These are phyloP conservation scores for Anas georgica DNA, from an alignment of 2,797 vertebrate genomes.

Conservation along the genomic window DNA sequence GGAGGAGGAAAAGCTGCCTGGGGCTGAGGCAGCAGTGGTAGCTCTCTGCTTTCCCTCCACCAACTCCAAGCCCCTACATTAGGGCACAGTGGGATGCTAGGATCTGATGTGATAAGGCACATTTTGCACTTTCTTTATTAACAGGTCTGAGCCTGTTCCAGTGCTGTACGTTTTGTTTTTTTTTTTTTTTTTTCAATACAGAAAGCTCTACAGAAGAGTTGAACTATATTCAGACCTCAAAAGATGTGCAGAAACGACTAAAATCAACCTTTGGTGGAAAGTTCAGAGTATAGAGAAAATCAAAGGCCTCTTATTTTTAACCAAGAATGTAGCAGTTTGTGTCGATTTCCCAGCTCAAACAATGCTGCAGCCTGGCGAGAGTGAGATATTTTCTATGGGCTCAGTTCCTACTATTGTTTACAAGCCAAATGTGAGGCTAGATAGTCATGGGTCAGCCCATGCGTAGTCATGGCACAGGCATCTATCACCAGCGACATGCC, in stretches of 20 bases:
- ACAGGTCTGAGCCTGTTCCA: neutral
- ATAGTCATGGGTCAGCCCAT: slow-evolving; percentile 47
- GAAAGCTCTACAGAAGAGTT: slow-evolving; percentile 8
- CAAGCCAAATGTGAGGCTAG: slow-evolving; percentile 59
- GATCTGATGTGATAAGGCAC: neutral
- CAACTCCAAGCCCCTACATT: neutral
- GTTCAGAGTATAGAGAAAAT: slow-evolving; percentile 41
- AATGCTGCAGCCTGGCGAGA: slow-evolving; percentile 41
- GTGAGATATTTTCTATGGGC: slow-evolving; percentile 59
- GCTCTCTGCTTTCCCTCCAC: neutral
- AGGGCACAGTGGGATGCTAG: neutral
- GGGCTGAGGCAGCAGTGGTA: neutral
- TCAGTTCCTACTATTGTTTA: slow-evolving; percentile 75
- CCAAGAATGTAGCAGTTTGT: slow-evolving; percentile 23
- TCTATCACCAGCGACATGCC: neutral
- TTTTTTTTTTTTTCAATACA: neutral
- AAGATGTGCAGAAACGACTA: slow-evolving; percentile 22
- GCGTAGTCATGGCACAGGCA: slow-evolving; percentile 14
- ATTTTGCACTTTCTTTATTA: neutral
- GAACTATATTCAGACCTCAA: neutral
- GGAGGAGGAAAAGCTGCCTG: neutral
- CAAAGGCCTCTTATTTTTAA: slow-evolving; percentile 64
- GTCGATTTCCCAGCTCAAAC: slow-evolving; percentile 60
- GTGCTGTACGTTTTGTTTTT: neutral
- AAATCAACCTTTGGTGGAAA: slow-evolving; percentile 33